Conservation (phyloP, 2,113 vertebrate species). For the Pterocles gutturalis region DNA sequence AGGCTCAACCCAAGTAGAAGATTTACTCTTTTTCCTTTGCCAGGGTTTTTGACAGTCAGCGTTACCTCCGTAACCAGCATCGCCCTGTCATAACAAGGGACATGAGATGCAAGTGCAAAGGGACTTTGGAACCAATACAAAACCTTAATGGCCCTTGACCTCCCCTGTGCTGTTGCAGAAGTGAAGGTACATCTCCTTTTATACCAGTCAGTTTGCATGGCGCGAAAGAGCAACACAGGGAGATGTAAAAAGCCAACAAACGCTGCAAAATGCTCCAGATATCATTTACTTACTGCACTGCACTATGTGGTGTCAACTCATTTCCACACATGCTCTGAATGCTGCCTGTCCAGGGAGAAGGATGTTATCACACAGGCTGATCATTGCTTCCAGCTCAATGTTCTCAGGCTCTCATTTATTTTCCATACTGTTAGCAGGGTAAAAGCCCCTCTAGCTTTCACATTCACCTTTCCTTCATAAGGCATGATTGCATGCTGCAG, state of each 20-base stretch:
- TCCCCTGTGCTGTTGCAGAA: no score
- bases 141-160: accelerated
- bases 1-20: background rate
- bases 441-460: background rate
- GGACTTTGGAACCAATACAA: background rate
- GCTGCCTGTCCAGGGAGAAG: background rate
- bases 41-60: accelerated
- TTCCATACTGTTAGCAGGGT: background rate
- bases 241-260: background rate
- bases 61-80: background rate
- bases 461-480: background rate
- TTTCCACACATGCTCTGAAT: background rate
- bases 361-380: background rate
- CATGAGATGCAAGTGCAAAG: accelerated
- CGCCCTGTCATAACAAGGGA: accelerated
- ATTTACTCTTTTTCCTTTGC: background rate
- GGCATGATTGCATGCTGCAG: accelerated
- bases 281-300: background rate
- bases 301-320: accelerated
- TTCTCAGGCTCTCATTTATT: background rate
- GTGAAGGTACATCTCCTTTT: background rate
- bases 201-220: background rate
- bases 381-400: background rate
- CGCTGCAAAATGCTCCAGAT: background rate
- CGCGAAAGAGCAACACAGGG: accelerated